Conservation (phyloP, 2,113 vertebrate species). For the Nansenia antarctica region DNA sequence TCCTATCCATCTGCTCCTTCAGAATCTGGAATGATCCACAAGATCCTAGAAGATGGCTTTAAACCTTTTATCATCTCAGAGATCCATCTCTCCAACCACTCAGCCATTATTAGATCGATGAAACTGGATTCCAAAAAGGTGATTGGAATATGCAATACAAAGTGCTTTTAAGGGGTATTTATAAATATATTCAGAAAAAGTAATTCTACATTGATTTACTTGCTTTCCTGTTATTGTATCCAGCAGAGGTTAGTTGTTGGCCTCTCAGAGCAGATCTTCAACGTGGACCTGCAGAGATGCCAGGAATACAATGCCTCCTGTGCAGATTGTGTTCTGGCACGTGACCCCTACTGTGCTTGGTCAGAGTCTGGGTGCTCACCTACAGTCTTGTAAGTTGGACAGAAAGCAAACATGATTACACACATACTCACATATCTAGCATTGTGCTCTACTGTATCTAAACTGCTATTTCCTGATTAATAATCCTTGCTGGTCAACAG, state of each 20-base stretch:
- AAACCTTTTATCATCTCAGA: constrained; percentile 75
- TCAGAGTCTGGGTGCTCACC: constrained; percentile 57
- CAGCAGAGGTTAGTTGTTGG: constrained; percentile 73
- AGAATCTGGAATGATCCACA: constrained; percentile 73
- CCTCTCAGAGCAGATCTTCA: constrained; percentile 61
- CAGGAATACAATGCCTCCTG: constrained; percentile 66
- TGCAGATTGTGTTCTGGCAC: constrained; percentile 70
- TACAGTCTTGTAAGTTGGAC: constrained; percentile 48
- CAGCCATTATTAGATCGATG: constrained; percentile 62
- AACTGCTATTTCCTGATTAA: neutral
- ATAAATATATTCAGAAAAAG: no score
- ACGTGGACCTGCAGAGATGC: constrained; percentile 68
- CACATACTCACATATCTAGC: neutral
- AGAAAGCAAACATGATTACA: neutral
- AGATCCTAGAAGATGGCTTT: constrained; percentile 65
- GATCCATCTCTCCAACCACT: constrained; percentile 47
- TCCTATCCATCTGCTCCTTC: neutral
- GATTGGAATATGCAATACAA: no score
- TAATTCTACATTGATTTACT: no score
- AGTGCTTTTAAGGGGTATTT: no score
- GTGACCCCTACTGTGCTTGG: constrained; percentile 77
- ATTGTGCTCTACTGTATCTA: neutral
- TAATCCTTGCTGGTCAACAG: neutral
- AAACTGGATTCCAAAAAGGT: constrained; percentile 71
- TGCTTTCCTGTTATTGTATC: no score